A percentile compares a stretch with the other conserved stretches of the same genome.
These are phyloP conservation scores for Xerus rutilus DNA, from an alignment of 2,797 vertebrate species.

Conservation along the genomic window DNA sequence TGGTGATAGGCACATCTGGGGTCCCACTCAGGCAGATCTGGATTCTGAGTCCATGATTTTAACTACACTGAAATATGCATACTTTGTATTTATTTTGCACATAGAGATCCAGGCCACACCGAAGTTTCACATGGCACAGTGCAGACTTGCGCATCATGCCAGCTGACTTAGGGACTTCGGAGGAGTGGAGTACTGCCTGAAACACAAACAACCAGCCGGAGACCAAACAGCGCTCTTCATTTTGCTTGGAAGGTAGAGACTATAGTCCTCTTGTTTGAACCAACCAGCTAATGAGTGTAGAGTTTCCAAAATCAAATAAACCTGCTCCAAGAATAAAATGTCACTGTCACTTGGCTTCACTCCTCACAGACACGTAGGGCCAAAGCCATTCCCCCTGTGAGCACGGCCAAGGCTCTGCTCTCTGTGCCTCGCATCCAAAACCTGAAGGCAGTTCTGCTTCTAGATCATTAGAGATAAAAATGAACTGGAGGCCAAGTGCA, in stretches of 20 bases:
- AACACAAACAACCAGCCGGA: not conserved
- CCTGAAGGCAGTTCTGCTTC: conserved; percentile 58
- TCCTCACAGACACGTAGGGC: not conserved
- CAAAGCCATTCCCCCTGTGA: not conserved
- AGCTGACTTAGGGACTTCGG: not conserved
- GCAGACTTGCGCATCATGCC: not conserved
- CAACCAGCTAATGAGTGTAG: not conserved
- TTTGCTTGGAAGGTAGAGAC: not conserved
- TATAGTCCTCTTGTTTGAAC: not conserved
- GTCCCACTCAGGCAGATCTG: not conserved
- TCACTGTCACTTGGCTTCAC: not conserved
- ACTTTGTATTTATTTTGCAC: conserved; percentile 37
- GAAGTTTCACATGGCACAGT: not conserved
- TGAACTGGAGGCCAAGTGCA: conserved; percentile 40
- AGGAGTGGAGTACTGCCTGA: not conserved
- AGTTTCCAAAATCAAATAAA: conserved; percentile 36
- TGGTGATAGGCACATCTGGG: not conserved
- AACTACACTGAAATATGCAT: not conserved
- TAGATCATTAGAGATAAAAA: conserved; percentile 54
- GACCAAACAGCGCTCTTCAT: not conserved
- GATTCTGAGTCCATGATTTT: not conserved
- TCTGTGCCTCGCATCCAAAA: not conserved
- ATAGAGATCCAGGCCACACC: not conserved
- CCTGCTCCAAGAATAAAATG: conserved; percentile 22
- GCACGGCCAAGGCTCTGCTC: not conserved